Evolutionary conservation across 1,140 invertebrate species (phyloP).

Genomic region (Pristionchus pacificus): DNA sequence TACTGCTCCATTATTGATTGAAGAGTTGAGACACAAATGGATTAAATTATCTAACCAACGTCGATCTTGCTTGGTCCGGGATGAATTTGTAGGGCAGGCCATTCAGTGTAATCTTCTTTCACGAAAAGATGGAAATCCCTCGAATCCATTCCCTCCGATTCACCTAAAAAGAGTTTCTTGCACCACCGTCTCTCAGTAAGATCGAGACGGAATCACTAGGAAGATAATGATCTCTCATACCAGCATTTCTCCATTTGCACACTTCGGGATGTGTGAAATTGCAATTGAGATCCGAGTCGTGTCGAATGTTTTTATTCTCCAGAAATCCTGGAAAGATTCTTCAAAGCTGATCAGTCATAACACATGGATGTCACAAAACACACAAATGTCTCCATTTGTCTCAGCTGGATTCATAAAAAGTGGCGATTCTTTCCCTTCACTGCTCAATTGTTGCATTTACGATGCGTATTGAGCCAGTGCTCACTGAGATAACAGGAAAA

Average conservation of each 20-base stretch:
- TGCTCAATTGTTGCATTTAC: background rate
- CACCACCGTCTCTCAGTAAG: no score
- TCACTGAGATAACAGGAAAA: no score
- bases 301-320: conserved; percentile 29
- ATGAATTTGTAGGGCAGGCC: conserved; percentile 46
- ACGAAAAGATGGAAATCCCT: conserved; percentile 51
- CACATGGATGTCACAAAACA: no score
- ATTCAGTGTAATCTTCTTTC: conserved; percentile 49
- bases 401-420: background rate
- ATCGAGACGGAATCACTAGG: background rate
- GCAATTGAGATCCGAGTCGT: conserved; percentile 50
- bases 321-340: background rate
- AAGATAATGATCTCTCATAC: background rate
- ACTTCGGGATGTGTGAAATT: conserved; percentile 44
- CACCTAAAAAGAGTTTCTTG: conserved; percentile 19
- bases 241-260: conserved; percentile 47
- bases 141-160: conserved; percentile 37
- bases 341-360: no score
- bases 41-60: conserved; percentile 22
- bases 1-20: background rate
- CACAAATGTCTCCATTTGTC: no score
- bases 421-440: no score
- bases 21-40: background rate
- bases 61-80: conserved; percentile 52
- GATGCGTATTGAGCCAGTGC: no score